These are phyloP conservation scores for Caradrina clavipalpis DNA, from an alignment of 2,888 invertebrate genomes.

Conservation along the genomic window DNA sequence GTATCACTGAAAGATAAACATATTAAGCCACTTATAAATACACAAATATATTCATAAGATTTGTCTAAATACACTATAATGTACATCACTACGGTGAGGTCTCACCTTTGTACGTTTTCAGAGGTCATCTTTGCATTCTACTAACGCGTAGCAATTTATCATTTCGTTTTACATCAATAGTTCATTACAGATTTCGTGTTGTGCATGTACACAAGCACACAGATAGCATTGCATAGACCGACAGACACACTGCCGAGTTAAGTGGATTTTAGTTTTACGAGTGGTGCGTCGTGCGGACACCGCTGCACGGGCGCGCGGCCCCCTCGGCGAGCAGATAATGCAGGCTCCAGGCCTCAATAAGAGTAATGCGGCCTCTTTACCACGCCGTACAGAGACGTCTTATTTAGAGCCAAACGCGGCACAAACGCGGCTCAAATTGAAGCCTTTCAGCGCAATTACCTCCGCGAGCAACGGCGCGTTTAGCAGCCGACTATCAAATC, in stretches of 20 bases:
- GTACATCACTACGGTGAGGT: constrained; percentile 43
- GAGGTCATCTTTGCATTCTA: constrained; percentile 63
- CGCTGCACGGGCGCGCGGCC: constrained; percentile 60
- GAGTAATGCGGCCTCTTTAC: constrained; percentile 89
- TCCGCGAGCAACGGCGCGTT: constrained; percentile 78
- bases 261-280: constrained; percentile 59
- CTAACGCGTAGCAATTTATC: constrained; percentile 61
- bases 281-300: constrained; percentile 69
- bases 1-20: not conserved
- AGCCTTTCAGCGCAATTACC: constrained; percentile 88
- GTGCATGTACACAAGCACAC: constrained; percentile 28
- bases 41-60: constrained; percentile 50
- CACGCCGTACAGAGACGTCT: constrained; percentile 86
- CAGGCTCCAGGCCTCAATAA: constrained; percentile 84
- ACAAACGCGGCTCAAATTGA: constrained; percentile 86
- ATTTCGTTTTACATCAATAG: constrained; percentile 65
- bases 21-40: constrained; percentile 35
- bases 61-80: constrained; percentile 61
- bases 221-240: constrained; percentile 28
- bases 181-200: constrained; percentile 64
- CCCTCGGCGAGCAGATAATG: constrained; percentile 84
- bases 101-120: constrained; percentile 66
- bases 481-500: constrained; percentile 84
- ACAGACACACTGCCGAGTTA: constrained; percentile 39
- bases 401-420: constrained; percentile 87